Conservation (phyloP, 2,797 vertebrate genomes). For the Malurus leucopterus region DNA sequence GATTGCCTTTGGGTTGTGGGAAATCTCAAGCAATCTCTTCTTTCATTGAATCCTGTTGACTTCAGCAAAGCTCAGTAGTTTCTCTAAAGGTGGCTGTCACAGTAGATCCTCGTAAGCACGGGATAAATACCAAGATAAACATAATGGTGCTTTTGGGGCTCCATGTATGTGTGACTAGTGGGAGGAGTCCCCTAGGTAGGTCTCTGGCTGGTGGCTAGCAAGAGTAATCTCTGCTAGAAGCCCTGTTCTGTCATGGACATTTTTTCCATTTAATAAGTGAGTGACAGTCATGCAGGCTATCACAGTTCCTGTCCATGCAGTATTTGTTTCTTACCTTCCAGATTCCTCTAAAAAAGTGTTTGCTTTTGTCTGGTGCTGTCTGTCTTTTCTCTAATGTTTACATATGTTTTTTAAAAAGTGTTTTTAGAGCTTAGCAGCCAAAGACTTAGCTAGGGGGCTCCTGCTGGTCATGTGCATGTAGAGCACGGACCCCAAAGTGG, state of each 20-base stretch:
- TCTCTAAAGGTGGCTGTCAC: constrained; percentile 49
- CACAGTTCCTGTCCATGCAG: not conserved
- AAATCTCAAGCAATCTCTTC: not conserved
- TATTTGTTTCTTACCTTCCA: not conserved
- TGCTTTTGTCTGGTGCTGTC: not conserved
- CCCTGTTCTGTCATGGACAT: not conserved
- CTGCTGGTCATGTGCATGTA: constrained; percentile 50
- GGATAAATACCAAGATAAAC: not conserved
- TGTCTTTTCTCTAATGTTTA: constrained; percentile 25
- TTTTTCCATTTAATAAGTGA: not conserved
- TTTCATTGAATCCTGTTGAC: not conserved
- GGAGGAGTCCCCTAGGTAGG: constrained; percentile 26
- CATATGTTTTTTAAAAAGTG: constrained; percentile 17
- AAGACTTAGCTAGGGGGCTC: constrained; percentile 49
- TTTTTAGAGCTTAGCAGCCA: constrained; percentile 49
- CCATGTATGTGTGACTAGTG: constrained; percentile 15
- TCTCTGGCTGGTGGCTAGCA: constrained; percentile 32
- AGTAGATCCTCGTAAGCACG: not conserved
- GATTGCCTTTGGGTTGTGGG: not conserved
- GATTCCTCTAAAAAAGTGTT: not conserved
- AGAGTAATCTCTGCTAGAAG: not conserved
- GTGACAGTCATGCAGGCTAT: not conserved
- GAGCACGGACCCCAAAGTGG: constrained; percentile 50
- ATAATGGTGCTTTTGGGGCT: constrained; percentile 16
- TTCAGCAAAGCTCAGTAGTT: not conserved